Conservation (phyloP, 2,888 invertebrate genomes). For the Caenorhabditis japonica region DNA sequence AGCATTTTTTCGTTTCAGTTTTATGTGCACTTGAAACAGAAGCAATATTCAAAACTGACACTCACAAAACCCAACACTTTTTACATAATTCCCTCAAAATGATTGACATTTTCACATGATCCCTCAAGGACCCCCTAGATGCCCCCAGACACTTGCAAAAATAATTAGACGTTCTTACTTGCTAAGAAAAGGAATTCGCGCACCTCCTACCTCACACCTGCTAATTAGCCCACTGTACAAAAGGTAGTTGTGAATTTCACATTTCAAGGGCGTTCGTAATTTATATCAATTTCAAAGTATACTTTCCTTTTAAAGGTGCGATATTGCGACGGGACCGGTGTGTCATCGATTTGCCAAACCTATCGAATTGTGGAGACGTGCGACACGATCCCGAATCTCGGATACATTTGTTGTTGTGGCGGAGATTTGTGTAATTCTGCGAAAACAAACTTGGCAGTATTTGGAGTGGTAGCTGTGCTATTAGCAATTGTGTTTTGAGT, state of each 20-base stretch:
- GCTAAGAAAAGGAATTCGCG: conserved; percentile 7
- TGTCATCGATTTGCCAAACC: conserved; percentile 74
- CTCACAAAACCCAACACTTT: background rate
- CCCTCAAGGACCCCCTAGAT: conserved; percentile 14
- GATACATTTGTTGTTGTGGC: conserved; percentile 74
- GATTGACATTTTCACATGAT: conserved; percentile 5
- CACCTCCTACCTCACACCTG: no score
- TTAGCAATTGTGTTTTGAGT: no score
- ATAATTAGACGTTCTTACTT: conserved; percentile 8
- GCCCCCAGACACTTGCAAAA: background rate
- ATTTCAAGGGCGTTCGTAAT: no score
- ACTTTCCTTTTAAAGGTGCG: conserved; percentile 74
- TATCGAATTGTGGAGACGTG: conserved; percentile 73
- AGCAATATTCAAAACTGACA: no score
- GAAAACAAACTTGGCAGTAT: background rate
- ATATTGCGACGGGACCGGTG: conserved; percentile 75
- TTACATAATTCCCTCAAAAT: background rate
- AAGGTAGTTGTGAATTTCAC: no score
- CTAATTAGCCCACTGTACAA: background rate
- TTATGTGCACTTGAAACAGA: no score
- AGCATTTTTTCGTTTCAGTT: background rate
- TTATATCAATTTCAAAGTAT: no score
- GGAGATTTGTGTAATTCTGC: conserved; percentile 61
- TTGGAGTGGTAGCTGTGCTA: no score
- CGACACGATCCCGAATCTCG: conserved; percentile 72